Conservation (phyloP, 2,113 vertebrate genomes). For the Gasterosteus nipponicus region DNA sequence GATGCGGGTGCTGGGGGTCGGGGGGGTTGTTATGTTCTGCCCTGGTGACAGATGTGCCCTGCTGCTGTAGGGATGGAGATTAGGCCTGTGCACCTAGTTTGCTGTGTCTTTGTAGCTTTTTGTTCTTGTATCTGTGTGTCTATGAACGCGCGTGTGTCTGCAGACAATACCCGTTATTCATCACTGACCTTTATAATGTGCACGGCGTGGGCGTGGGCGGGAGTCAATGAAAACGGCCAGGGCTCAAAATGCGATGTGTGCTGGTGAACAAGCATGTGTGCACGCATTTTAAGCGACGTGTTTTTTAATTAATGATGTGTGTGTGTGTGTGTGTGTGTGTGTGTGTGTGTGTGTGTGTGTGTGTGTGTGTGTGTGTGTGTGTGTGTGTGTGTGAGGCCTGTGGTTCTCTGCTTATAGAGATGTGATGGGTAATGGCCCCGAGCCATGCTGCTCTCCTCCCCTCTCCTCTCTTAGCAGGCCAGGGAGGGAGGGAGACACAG, state of each 20-base stretch:
- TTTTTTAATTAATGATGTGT: constrained; percentile 64
- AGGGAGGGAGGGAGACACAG: constrained; percentile 11
- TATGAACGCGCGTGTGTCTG: constrained; percentile 14
- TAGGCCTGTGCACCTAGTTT: constrained; percentile 27
- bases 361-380: constrained; percentile 39
- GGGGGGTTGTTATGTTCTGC: constrained; percentile 25
- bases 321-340: constrained; percentile 38
- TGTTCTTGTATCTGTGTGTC: constrained; percentile 9
- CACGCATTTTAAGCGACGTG: constrained; percentile 47
- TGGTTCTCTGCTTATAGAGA: constrained; percentile 21
- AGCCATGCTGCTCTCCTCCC: constrained; percentile 28
- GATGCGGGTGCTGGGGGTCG: not conserved
- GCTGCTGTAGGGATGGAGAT: constrained; percentile 13
- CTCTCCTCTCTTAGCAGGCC: constrained; percentile 19
- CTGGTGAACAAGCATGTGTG: constrained; percentile 4
- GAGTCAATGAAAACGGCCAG: constrained; percentile 40
- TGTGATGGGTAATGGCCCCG: constrained; percentile 49
- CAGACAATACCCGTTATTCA: constrained; percentile 58
- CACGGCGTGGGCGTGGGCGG: not conserved
- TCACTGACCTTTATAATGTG: constrained; percentile 61
- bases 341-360: constrained; percentile 41
- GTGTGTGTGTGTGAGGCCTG: constrained; percentile 20
- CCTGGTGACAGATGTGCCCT: constrained; percentile 48
- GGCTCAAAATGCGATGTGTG: constrained; percentile 24
- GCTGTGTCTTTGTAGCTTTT: constrained; percentile 30